These are phyloP conservation scores for Trachemys scripta DNA, from an alignment of 2,113 vertebrate genomes.

Conservation along the genomic window DNA sequence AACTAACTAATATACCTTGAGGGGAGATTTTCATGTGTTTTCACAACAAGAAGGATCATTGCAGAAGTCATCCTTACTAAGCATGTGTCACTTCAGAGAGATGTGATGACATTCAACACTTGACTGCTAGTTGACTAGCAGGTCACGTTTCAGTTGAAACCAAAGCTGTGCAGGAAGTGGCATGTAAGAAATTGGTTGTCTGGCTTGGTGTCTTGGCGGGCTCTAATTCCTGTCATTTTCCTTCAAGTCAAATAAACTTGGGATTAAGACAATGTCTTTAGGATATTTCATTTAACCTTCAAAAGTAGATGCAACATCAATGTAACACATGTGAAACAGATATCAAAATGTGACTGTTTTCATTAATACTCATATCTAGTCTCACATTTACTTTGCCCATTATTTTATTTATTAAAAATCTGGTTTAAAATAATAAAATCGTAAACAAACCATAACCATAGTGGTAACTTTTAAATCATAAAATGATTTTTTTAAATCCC, in stretches of 20 bases:
- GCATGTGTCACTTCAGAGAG: constrained; percentile 49
- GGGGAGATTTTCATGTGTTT: constrained; percentile 38
- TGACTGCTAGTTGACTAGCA: constrained; percentile 52
- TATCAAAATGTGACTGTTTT: background rate
- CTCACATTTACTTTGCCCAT: background rate
- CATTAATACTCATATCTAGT: background rate
- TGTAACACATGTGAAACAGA: background rate
- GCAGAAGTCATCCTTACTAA: constrained; percentile 55
- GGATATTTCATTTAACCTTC: constrained; percentile 19
- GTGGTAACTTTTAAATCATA: background rate
- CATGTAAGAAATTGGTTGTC: constrained; percentile 8
- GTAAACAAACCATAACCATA: background rate
- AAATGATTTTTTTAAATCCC: background rate
- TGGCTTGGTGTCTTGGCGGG: constrained; percentile 7
- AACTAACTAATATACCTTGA: constrained; percentile 27
- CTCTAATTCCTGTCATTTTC: constrained; percentile 47
- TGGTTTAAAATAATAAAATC: background rate
- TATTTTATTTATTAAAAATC: background rate
- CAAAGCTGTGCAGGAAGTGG: constrained; percentile 29
- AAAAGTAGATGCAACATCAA: background rate
- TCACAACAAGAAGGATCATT: constrained; percentile 3
- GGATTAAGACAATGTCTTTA: constrained; percentile 5
- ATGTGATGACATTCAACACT: constrained; percentile 16
- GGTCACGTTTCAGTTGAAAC: constrained; percentile 55
- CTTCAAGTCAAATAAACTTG: background rate